A percentile compares a stretch with the other conserved stretches of the same genome.
These are phyloP conservation scores for Matsumyia berberina DNA, from an alignment of 2,888 invertebrate species.

Conservation along the genomic window DNA sequence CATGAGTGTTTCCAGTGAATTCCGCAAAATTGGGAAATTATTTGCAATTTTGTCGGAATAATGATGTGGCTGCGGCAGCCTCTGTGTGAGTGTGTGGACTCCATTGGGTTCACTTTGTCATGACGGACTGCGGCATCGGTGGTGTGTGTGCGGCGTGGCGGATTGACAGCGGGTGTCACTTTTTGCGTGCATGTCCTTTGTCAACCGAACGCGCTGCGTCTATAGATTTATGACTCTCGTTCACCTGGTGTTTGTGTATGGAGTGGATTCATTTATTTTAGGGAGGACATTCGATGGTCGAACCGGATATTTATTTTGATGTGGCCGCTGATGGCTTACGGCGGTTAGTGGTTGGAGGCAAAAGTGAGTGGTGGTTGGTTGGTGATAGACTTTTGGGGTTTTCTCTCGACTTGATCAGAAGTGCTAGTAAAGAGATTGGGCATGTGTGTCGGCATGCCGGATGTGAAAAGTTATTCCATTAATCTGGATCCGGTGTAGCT, in stretches of 20 bases:
- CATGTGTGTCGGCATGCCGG: slow-evolving; percentile 16
- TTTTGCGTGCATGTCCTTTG: slow-evolving; percentile 27
- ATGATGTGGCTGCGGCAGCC: slow-evolving; percentile 24
- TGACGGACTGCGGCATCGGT: neutral
- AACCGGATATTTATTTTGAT: slow-evolving; percentile 63
- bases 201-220: neutral
- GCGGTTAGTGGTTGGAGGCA: slow-evolving; percentile 41
- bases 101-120: slow-evolving; percentile 20
- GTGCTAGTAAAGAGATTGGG: neutral
- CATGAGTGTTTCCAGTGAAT: slow-evolving; percentile 5
- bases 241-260: slow-evolving; percentile 8
- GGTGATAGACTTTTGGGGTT: neutral
- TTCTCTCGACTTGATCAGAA: neutral
- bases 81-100: slow-evolving; percentile 1
- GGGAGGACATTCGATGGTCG: slow-evolving; percentile 37
- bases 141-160: neutral
- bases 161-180: slow-evolving; percentile 47
- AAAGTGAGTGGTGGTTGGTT: neutral
- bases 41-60: slow-evolving; percentile 32
- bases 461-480: slow-evolving; percentile 72
- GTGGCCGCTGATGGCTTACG: slow-evolving; percentile 48
- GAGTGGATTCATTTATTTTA: slow-evolving; percentile 26
- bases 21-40: slow-evolving; percentile 12
- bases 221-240: slow-evolving; percentile 40
- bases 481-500: slow-evolving; percentile 65